These are phyloP conservation scores for Rhamphomyia laevipes DNA, from an alignment of 2,888 invertebrate genomes.

Conservation along the genomic window DNA sequence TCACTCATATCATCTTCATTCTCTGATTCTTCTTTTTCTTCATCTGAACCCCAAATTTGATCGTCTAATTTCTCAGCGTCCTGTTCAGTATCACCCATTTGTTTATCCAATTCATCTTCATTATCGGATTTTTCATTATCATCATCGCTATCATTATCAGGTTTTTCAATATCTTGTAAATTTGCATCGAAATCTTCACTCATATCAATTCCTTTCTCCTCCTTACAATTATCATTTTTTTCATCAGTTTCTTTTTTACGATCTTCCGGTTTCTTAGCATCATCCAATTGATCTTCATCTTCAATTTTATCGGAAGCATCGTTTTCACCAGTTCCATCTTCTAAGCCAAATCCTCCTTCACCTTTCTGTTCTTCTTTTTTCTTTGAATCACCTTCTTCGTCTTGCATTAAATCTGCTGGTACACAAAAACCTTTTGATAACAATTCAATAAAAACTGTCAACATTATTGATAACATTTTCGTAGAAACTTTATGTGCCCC, in stretches of 20 bases:
- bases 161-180: slow-evolving; percentile 53
- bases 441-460: slow-evolving; percentile 76
- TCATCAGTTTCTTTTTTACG: slow-evolving; percentile 51
- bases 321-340: slow-evolving; percentile 82
- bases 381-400: slow-evolving; percentile 49
- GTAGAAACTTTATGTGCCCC: slow-evolving; percentile 65
- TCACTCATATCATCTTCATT: slow-evolving; percentile 44
- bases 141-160: slow-evolving; percentile 42
- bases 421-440: slow-evolving; percentile 85
- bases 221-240: slow-evolving; percentile 56
- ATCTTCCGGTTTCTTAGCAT: slow-evolving; percentile 66
- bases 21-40: slow-evolving; percentile 56
- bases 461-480: slow-evolving; percentile 70
- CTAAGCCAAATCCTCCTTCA: slow-evolving; percentile 74
- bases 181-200: slow-evolving; percentile 82
- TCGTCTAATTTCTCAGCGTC: slow-evolving; percentile 73
- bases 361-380: slow-evolving; percentile 43
- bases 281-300: slow-evolving; percentile 86
- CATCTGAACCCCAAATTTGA: slow-evolving; percentile 76
- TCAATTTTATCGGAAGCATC: slow-evolving; percentile 85
- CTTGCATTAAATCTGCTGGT: slow-evolving; percentile 71
- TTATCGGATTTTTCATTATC: slow-evolving; percentile 52
- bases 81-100: slow-evolving; percentile 91
- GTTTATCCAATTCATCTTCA: slow-evolving; percentile 78
- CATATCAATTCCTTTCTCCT: slow-evolving; percentile 91